A percentile compares a stretch with the other conserved stretches of the same genome.
Conservation (phyloP, 2,113 vertebrate genomes). For the Mustela nigripes region DNA sequence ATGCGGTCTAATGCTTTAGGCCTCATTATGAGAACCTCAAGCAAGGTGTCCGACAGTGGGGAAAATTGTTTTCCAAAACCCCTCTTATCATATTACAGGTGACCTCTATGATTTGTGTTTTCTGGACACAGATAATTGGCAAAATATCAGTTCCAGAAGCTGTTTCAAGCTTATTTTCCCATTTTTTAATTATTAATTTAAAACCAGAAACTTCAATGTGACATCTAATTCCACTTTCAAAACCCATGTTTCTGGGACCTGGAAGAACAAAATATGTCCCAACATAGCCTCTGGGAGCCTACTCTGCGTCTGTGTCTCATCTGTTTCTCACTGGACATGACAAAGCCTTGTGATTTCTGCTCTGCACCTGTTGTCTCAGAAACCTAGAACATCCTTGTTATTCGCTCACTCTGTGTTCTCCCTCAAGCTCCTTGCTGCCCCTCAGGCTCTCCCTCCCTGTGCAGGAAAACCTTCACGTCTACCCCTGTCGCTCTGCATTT, state of each 20-base stretch:
- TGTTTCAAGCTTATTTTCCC: not conserved
- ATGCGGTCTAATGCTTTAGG: not conserved
- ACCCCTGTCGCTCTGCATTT: not conserved
- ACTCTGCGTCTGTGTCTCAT: not conserved
- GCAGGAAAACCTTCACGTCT: not conserved
- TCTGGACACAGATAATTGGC: not conserved
- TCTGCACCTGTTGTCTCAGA: not conserved
- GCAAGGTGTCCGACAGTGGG: not conserved
- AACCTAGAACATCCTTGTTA: not conserved
- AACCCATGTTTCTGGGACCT: not conserved
- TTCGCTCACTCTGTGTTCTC: not conserved
- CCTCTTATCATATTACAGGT: not conserved
- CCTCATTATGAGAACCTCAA: not conserved
- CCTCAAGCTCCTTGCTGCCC: not conserved
- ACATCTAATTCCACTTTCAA: not conserved
- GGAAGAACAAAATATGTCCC: not conserved
- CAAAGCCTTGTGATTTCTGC: not conserved
- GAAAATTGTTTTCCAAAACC: not conserved
- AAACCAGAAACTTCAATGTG: not conserved
- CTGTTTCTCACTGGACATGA: not conserved
- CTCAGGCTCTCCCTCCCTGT: not conserved
- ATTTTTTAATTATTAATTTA: not conserved
- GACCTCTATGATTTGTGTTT: not conserved
- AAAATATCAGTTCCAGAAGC: not conserved
- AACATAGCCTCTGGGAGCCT: not conserved